Evolutionary conservation across 2,888 invertebrate genomes (phyloP).

Genomic region (Synergus itoensis): DNA sequence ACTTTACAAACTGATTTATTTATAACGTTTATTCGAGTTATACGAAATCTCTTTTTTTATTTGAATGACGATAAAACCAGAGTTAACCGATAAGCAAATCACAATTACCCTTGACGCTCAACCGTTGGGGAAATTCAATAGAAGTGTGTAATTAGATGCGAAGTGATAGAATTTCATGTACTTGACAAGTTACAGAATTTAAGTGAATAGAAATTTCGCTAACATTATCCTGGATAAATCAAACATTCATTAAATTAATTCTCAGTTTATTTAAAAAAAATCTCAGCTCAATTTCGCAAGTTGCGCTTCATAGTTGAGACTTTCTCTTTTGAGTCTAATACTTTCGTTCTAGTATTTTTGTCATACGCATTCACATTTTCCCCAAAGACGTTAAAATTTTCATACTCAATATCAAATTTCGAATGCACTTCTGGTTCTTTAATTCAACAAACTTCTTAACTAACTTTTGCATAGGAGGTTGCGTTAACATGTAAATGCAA

Average conservation of each 20-base stretch:
- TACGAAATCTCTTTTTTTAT: too few relatives aligned
- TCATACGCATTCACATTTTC: background rate
- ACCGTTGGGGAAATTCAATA: slow-evolving; percentile 9
- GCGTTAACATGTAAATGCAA: slow-evolving; percentile 36
- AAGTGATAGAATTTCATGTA: slow-evolving; percentile 15
- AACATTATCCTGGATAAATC: background rate
- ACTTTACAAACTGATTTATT: too few relatives aligned
- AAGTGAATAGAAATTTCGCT: background rate
- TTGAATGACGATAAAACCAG: background rate
- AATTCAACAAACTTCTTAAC: slow-evolving; percentile 9
- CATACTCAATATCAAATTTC: background rate
- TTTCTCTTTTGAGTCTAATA: background rate
- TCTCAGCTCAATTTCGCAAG: background rate
- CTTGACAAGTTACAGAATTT: background rate
- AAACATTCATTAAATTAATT: background rate
- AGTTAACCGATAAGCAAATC: background rate
- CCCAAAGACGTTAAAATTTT: background rate
- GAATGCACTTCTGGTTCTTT: background rate
- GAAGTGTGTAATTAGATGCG: slow-evolving; percentile 26
- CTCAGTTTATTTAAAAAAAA: background rate
- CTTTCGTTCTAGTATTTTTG: background rate
- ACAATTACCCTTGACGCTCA: slow-evolving; percentile 24
- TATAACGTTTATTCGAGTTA: too few relatives aligned
- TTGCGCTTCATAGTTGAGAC: background rate
- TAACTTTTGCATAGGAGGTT: slow-evolving; percentile 26